Base-by-base conservation (phyloP, 2,797 vertebrate species). In the Amniataba percoides region DNA sequence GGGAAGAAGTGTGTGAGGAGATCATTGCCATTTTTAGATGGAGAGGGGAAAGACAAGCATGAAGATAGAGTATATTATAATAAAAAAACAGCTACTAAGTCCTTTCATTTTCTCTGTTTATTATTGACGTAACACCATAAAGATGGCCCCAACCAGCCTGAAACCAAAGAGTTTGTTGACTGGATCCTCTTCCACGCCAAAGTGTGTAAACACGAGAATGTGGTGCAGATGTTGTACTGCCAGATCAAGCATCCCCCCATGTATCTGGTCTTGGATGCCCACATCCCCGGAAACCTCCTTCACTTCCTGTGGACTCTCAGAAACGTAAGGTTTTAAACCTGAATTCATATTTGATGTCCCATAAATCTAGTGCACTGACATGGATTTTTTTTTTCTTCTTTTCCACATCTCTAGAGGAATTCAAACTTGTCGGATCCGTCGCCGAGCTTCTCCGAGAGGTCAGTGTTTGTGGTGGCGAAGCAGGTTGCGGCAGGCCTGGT, bases 401-500 rank as follows among this genome's bases (percentile, higher is more conserved):
- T 55, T 13, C 31, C 27, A 31, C 27, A 2, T 5, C 1, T 70
- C 4, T 36, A 91, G 89, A 83, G 16, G 23, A 76, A 77, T 42
- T 63, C 55, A 10, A 77, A 62, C 21, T n/a, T 1, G 31, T 39
- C 18, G 1, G 71, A 87, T 60, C 55, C 83, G 2, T 21, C 1
- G 9, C 77, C 80, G 66, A 67, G 25, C 49, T 92, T 94, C 80
- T 93, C 92, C 0, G 93, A 95, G 84, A 92, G 65, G 43, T 94
- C 92, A 0, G 91, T 92, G 71, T 92, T 90, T 92, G 52, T 89
- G 77, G 83, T 94, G 73, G 94, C 91, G 1, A 93, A 91, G 81
- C 94, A 95, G 85, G 91, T 93, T 42, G 92, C 93, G 69, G 79
- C 88, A 16, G 93, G 92, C n/a, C 86, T 94, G 87, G 93, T 94